These are phyloP conservation scores for Lycia hirtaria DNA, from an alignment of 2,888 invertebrate genomes.

Conservation along the genomic window DNA sequence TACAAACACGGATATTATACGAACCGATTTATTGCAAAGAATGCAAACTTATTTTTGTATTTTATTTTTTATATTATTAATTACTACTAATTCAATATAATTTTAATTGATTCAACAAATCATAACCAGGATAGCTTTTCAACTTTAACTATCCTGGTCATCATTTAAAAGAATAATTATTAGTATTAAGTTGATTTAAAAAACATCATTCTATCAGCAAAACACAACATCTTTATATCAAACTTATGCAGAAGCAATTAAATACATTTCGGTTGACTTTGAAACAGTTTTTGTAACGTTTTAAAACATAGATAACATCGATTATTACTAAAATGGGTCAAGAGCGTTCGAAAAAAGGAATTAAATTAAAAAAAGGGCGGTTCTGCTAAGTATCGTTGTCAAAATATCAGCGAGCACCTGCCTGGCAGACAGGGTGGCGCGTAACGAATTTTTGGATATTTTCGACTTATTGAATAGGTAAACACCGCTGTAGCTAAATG, in stretches of 20 bases:
- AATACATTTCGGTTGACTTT: constrained; percentile 33
- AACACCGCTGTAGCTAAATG: neutral
- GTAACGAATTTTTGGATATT: constrained; percentile 62
- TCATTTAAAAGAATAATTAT: too few species aligned
- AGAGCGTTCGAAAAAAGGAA: constrained; percentile 67
- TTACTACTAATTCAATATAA: too few species aligned
- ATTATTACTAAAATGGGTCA: constrained; percentile 72
- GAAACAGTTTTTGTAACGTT: constrained; percentile 59
- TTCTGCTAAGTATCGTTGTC: constrained; percentile 83
- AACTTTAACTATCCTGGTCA: too few species aligned
- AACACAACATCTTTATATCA: constrained; percentile 12
- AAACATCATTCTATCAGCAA: neutral
- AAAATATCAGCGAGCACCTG: constrained; percentile 82
- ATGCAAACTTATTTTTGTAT: too few species aligned
- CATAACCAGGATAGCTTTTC: too few species aligned
- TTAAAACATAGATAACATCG: constrained; percentile 62
- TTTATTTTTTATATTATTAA: too few species aligned
- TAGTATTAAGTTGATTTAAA: neutral
- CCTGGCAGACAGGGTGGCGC: constrained; percentile 74
- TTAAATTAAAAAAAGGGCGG: constrained; percentile 76
- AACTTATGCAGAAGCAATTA: constrained; percentile 26
- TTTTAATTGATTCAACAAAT: too few species aligned
- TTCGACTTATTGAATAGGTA: constrained; percentile 20
- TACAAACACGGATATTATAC: too few species aligned
- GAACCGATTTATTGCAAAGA: too few species aligned